These are phyloP conservation scores for Oncorhynchus tshawytscha DNA, from an alignment of 2,113 vertebrate genomes.

Conservation along the genomic window DNA sequence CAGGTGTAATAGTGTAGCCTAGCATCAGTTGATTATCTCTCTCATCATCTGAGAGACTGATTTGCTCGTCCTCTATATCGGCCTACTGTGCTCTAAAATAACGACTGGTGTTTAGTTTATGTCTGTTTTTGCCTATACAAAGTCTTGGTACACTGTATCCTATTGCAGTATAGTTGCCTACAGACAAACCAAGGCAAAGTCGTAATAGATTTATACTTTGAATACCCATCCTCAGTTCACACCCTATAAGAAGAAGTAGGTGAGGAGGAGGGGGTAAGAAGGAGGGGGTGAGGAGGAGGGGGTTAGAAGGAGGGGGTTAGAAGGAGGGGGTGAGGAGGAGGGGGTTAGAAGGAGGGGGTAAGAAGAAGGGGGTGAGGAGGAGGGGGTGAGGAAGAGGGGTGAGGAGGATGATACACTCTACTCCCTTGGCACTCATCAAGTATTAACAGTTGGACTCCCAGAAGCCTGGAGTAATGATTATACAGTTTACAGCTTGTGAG, in stretches of 20 bases:
- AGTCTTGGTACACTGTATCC: no score
- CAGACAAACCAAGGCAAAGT: no score
- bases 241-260: neutral
- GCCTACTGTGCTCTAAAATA: neutral
- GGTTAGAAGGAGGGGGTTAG: no score
- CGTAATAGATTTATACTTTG: no score
- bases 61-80: neutral
- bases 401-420: neutral
- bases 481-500: conserved; percentile 2
- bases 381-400: no score
- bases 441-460: conserved; percentile 1
- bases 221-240: neutral
- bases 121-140: no score
- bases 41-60: neutral
- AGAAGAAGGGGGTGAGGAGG: no score
- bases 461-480: conserved; percentile 11
- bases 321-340: no score
- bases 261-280: no score
- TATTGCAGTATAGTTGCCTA: no score
- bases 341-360: neutral
- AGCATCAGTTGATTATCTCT: neutral
- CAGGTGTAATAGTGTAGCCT: no score
- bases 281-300: rapidly evolving
- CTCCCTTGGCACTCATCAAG: neutral
- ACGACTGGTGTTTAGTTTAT: neutral